phyloP scores from a whole-genome alignment of 2,888 invertebrate species.

The Dryadula phaetusa region DNA sequence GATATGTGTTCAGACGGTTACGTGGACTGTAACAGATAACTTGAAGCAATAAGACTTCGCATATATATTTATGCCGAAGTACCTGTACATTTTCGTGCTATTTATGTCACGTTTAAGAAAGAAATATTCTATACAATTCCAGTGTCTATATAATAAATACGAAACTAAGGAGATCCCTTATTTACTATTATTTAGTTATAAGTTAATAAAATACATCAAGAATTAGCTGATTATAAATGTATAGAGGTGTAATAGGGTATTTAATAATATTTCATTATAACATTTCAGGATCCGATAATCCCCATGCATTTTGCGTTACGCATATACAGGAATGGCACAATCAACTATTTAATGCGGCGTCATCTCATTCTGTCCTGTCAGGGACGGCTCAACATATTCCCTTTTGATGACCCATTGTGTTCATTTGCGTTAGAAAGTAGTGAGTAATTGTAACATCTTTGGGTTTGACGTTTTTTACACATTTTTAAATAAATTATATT shows the following conservation, averaged over 20 bases:
- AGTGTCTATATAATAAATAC: no score
- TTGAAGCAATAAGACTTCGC: no score
- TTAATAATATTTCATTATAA: constrained; percentile 45
- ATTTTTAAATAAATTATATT: neutral
- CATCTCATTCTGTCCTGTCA: constrained; percentile 97
- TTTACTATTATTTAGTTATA: no score
- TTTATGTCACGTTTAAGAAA: no score
- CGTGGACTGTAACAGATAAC: no score
- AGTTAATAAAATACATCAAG: no score
- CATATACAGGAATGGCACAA: constrained; percentile 96
- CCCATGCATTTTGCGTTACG: constrained; percentile 96
- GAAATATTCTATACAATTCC: no score
- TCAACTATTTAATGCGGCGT: constrained; percentile 96
- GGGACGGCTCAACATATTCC: constrained; percentile 96
- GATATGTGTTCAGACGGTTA: no score
- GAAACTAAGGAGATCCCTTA: no score
- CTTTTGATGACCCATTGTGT: constrained; percentile 97
- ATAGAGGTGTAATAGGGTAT: neutral
- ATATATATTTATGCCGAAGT: no score
- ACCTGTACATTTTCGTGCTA: no score
- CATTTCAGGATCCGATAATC: constrained; percentile 91
- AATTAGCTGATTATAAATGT: neutral
- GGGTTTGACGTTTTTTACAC: neutral
- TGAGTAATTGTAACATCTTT: constrained; percentile 83
- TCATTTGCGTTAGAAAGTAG: constrained; percentile 98